Base-by-base conservation (phyloP, 2,888 invertebrate species). In the Esperia sulphurella region DNA sequence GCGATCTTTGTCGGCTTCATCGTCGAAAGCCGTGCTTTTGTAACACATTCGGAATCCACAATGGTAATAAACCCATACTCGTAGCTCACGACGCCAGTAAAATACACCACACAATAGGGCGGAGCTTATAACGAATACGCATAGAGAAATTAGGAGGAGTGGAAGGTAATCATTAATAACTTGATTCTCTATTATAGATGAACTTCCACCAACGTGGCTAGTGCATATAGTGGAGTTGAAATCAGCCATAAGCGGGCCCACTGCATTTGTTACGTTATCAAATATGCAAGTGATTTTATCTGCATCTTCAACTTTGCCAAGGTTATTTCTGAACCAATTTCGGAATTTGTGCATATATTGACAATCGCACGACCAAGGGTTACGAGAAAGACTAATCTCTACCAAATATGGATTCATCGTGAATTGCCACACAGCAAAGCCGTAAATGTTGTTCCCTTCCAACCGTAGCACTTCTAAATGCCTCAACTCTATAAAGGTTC, bases 311-410 rank as follows among this genome's bases (percentile, higher is more conserved):
- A 97, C 94, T 90, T 96, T 96, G 51, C 94, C 95, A 42, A 93
- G 90, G 78, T 95, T 95, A 53, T 92, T 92, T 64, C 93, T 92
- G 71, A 97, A 91, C 93, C 96, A 97, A 61, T 92, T 92, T 65
- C 95, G 93, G 72, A 95, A 95, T 73, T 93, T 92, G 62, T 94
- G 93, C 66, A 96, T 84, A 79, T 95, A 97, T 63, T 92, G 92
- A 84, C 97, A 98, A 75, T 96, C 96, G 83, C 97, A 97, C 57
- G 95, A 95, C 97, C 97, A 97, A 44, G 95, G 94, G 79, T 97
- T 97, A 64, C 93, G 93, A 49, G 94, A 92, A 56, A 97, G 90
- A 47, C 94, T 94, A 65, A 97, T 94, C 81, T 95, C 95, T n/a
- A 95, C 94, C 69, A 97, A 91, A 84, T 96, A 96, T 14, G 96